Conservation (phyloP, 2,113 vertebrate species). For the Prionailurus viverrinus region DNA sequence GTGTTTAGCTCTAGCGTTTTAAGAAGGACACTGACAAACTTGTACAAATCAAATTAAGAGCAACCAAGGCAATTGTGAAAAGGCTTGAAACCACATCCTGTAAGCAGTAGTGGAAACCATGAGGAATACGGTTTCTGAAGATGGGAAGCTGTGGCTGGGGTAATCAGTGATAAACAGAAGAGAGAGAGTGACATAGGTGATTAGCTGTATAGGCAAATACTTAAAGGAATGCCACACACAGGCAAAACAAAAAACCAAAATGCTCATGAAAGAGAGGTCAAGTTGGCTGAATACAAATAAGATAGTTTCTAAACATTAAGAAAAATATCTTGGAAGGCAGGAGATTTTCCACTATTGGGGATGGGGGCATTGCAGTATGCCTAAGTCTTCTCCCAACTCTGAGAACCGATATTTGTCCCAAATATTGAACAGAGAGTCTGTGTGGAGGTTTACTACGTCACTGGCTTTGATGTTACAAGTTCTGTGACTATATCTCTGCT, state of each 20-base stretch:
- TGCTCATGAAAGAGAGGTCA: neutral
- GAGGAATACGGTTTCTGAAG: neutral
- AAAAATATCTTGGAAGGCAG: neutral
- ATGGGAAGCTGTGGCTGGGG: neutral
- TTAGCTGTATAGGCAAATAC: neutral
- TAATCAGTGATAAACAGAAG: neutral
- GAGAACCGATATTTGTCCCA: neutral
- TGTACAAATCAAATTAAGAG: neutral
- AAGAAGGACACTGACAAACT: slow-evolving; percentile 14
- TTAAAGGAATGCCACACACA: neutral
- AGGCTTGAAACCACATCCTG: neutral
- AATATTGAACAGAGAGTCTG: slow-evolving; percentile 2
- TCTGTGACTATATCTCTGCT: neutral
- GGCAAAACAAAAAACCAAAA: neutral
- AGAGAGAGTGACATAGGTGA: neutral
- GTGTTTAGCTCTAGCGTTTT: neutral
- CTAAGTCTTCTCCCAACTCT: neutral
- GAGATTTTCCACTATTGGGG: neutral
- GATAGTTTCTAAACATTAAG: neutral
- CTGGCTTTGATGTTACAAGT: neutral
- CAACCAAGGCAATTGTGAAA: neutral
- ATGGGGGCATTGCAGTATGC: neutral
- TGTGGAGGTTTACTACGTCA: neutral
- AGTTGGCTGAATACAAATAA: neutral
- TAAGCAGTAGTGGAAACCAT: neutral